Base-by-base conservation (phyloP, 2,113 vertebrate genomes). In the Halichoeres trimaculatus region DNA sequence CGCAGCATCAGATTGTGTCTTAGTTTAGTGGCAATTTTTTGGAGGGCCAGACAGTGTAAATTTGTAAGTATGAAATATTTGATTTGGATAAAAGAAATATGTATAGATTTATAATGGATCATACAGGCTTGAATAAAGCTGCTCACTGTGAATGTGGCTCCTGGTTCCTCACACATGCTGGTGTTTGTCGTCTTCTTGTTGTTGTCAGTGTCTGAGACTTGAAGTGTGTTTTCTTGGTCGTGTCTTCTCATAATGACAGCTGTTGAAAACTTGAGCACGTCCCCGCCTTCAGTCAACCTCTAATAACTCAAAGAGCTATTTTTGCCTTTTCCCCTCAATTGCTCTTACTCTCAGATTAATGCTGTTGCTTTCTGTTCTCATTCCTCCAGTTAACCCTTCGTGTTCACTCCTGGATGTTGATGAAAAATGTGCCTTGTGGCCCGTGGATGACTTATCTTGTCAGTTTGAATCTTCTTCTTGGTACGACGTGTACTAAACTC, bases 251-350 rank as follows among this genome's bases (percentile, higher is more conserved):
- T 7, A 63, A 61, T 1, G 54, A 57, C 75, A 63, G 47, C 52
- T 14, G 61, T 45, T 80, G 14, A 47, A 64, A 67, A 66, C 63
- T 8, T 47, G 24, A 66, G 43, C 70, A 48, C 8, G 30, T 61
- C 30, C n/a, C 47, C 5, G 57, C 69, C 61, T 10, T 22, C 3
- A 79, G 65, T 57, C 16, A 62, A 48, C 64, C 38, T 58, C 70
- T 66, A 74, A 80, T 76, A 55, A 73, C 55, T 70, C 58, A 66
- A 67, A 48, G 22, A 45, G 38, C 78, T 77, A 72, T 79, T 81
- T 79, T 62, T 74, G 50, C 62, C 22, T 26, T 80, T 78, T 76
- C 48, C 48, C 48, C 60, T 78, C 71, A 81, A 64, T 3, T 43
- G 60, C 75, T 72, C 62, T 4, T 36, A 56, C 35, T 51, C 55